A percentile compares a stretch with the other conserved stretches of the same genome.
Conservation (phyloP, 2,888 invertebrate genomes). For the Brachylomia viminalis region DNA sequence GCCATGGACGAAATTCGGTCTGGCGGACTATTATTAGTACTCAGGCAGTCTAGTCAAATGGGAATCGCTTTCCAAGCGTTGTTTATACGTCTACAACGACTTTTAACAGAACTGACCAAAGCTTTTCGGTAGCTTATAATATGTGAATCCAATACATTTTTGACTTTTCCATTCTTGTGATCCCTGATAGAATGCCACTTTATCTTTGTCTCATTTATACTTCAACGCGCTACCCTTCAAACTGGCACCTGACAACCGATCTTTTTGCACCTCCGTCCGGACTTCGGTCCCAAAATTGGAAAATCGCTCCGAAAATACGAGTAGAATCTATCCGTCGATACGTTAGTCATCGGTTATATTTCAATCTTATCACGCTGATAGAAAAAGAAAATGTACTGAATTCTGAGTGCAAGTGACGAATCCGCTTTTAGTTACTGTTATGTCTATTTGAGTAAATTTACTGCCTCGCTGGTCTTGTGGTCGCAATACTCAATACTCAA, state of each 20-base stretch:
- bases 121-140: not conserved
- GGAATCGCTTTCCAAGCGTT: not conserved
- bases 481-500: too few species aligned
- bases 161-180: not conserved
- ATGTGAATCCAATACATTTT: not conserved
- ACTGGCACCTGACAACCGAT: constrained; percentile 54
- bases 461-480: too few species aligned
- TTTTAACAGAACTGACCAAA: not conserved
- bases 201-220: constrained; percentile 32
- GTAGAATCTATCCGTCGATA: constrained; percentile 23
- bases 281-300: constrained; percentile 48
- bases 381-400: not conserved
- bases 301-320: constrained; percentile 43
- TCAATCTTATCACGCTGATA: not conserved
- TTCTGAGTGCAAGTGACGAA: not conserved
- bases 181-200: not conserved
- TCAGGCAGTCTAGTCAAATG: not conserved
- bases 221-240: constrained; percentile 1
- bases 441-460: not conserved
- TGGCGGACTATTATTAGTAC: too few species aligned
- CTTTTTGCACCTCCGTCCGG: constrained; percentile 46
- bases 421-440: not conserved
- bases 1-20: too few species aligned
- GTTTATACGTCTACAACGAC: not conserved
- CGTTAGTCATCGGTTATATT: constrained; percentile 15